A percentile compares a stretch with the other conserved stretches of the same genome.
Conservation (phyloP, 2,888 invertebrate genomes). For the Xestia xanthographa region DNA sequence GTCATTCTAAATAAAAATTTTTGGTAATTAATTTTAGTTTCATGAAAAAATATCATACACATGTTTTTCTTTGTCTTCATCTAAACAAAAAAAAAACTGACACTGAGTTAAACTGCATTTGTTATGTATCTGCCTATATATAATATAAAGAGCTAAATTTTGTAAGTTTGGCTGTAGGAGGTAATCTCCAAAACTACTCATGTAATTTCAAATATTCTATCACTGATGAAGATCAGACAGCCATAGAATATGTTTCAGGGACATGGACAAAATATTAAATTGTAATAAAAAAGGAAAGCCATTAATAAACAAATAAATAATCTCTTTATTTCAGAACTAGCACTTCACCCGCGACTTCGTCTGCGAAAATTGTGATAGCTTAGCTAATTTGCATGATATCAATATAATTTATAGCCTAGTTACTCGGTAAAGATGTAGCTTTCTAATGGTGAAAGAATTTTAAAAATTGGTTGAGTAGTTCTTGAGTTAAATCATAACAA, state of each 20-base stretch:
- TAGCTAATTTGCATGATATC: too few relatives aligned
- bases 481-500: too few relatives aligned
- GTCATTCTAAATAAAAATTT: background rate
- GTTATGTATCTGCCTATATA: background rate
- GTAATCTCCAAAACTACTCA: background rate
- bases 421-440: too few relatives aligned
- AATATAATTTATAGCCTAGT: too few relatives aligned
- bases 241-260: background rate
- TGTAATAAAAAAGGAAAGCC: too few relatives aligned
- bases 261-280: background rate
- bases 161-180: background rate
- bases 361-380: too few relatives aligned
- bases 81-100: background rate
- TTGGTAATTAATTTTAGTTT: background rate
- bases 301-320: too few relatives aligned
- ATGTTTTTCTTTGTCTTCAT: conserved; percentile 23
- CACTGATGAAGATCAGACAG: background rate
- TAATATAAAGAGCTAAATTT: background rate
- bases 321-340: too few relatives aligned
- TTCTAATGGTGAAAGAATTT: too few relatives aligned
- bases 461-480: too few relatives aligned
- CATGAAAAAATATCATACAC: background rate
- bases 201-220: background rate
- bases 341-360: too few relatives aligned
- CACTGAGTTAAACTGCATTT: too few relatives aligned